Evolutionary conservation across 2,797 vertebrate genomes (phyloP).

Genomic region (Pachyuromys duprasi): DNA sequence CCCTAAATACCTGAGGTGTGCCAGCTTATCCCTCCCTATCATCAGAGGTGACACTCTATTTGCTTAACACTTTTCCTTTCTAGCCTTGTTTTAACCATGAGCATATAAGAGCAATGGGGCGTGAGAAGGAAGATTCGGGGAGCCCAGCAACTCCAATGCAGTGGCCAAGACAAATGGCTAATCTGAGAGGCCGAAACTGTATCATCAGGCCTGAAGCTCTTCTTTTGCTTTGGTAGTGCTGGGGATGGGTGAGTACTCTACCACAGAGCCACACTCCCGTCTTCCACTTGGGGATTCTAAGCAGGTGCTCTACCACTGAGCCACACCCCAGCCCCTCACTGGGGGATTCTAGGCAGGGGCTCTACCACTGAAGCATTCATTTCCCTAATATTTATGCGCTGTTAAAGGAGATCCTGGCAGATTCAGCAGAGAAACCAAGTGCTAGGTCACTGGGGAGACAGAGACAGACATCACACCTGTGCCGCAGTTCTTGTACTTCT

Average conservation of each 20-base stretch:
- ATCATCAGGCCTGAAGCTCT: not conserved
- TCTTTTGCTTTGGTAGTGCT: not conserved
- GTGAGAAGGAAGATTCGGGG: not conserved
- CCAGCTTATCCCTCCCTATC: not conserved
- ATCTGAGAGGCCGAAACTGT: not conserved
- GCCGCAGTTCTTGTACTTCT: slow-evolving; percentile 93
- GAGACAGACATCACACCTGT: slow-evolving; percentile 86
- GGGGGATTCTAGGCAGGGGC: not conserved
- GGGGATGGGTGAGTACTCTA: not conserved
- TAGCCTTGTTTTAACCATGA: not conserved
- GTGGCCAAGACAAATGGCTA: not conserved
- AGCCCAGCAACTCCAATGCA: accelerated
- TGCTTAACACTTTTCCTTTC: not conserved
- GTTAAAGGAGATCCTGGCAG: not conserved
- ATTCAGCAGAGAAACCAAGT: not conserved
- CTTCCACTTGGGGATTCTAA: not conserved
- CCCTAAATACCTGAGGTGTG: accelerated
- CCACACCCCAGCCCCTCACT: not conserved
- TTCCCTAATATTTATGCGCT: not conserved
- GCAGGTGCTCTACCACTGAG: not conserved
- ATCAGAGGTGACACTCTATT: accelerated
- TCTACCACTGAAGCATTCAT: not conserved
- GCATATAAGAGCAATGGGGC: not conserved
- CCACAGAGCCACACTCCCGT: not conserved
- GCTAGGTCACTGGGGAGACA: accelerated